Evolutionary conservation across 1,140 invertebrate genomes (phyloP).

Genomic region (Leptopilina boulardi): DNA sequence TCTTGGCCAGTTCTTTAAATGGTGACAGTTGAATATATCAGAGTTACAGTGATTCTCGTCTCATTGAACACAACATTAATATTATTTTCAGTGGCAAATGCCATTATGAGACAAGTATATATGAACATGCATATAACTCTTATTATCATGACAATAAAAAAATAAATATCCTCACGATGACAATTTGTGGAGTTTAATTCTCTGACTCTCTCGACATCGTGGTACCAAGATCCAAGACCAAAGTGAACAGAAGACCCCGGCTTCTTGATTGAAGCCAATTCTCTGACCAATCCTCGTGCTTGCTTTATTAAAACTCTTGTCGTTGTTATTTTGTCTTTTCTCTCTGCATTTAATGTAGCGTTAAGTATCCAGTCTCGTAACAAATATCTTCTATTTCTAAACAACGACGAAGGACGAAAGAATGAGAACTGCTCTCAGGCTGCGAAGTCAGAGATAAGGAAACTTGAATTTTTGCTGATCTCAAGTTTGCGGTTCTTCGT

Average conservation of each 20-base stretch:
- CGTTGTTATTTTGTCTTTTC: constrained; percentile 67
- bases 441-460: not conserved
- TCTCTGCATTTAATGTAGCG: constrained; percentile 63
- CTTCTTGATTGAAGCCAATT: constrained; percentile 70
- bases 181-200: constrained; percentile 12
- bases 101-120: not conserved
- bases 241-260: constrained; percentile 52
- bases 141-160: constrained; percentile 19
- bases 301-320: constrained; percentile 66
- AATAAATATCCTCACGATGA: not conserved
- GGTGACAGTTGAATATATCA: not conserved
- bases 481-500: constrained; percentile 8
- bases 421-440: not conserved
- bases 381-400: constrained; percentile 38
- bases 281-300: constrained; percentile 61
- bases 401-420: not conserved
- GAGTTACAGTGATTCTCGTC: constrained; percentile 6
- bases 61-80: constrained; percentile 1
- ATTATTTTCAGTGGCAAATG: constrained; percentile 14
- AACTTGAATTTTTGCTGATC: not conserved
- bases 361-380: constrained; percentile 52
- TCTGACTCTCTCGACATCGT: not conserved
- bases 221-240: constrained; percentile 39
- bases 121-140: not conserved
- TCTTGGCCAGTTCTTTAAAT: not conserved